A percentile compares a stretch with the other conserved stretches of the same genome.
Evolutionary conservation across 2,888 invertebrate genomes (phyloP).

Genomic region (Micropterix aruncella): DNA sequence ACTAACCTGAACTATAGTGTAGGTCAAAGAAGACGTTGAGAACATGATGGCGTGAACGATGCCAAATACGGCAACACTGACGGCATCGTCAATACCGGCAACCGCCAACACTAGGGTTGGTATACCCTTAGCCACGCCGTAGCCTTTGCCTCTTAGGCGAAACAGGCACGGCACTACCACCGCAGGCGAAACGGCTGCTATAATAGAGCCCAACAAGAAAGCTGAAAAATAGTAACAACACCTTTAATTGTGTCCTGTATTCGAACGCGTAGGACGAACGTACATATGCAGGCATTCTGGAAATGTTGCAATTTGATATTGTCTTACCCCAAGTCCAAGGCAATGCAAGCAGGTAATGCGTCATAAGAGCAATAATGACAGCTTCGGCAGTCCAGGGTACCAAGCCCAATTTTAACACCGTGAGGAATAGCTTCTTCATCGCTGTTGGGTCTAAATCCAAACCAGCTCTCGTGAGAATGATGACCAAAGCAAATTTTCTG

Average conservation of each 20-base stretch:
- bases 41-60: constrained; percentile 70
- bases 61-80: constrained; percentile 79
- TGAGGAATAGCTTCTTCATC: constrained; percentile 53
- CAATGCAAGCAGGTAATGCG: constrained; percentile 52
- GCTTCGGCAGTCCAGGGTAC: constrained; percentile 67
- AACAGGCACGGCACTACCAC: constrained; percentile 81
- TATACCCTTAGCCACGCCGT: constrained; percentile 75
- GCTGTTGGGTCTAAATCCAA: constrained; percentile 67
- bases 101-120: constrained; percentile 80
- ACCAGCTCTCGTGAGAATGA: constrained; percentile 74
- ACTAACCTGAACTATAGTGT: constrained; percentile 45
- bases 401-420: constrained; percentile 60
- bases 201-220: constrained; percentile 60
- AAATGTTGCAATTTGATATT: not conserved
- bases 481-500: constrained; percentile 70
- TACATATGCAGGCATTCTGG: constrained; percentile 2
- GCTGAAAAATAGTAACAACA: constrained; percentile 16
- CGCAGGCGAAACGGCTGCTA: constrained; percentile 82
- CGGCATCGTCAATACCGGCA: constrained; percentile 77
- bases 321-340: constrained; percentile 62
- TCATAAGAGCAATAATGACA: constrained; percentile 41
- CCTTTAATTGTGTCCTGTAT: constrained; percentile 2
- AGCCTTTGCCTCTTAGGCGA: constrained; percentile 52
- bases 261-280: not conserved
- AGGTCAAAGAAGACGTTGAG: constrained; percentile 46